phyloP scores from a whole-genome alignment of 2,113 vertebrate genomes.

The Ctenomys sociabilis region DNA sequence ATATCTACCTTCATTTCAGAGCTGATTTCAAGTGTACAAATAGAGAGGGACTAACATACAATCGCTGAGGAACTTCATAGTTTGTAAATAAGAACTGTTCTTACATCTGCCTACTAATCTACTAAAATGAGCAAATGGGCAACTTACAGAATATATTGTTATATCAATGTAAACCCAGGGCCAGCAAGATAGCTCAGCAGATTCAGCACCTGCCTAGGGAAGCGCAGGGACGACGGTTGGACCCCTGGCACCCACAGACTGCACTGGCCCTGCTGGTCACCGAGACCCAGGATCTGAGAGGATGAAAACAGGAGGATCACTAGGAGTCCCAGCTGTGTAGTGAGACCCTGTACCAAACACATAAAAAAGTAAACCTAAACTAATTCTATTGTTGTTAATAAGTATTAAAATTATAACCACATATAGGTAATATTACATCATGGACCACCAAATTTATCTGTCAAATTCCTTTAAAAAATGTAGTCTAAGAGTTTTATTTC shows the following conservation, averaged over 20 bases:
- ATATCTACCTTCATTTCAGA: conserved; percentile 66
- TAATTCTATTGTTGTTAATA: conserved; percentile 38
- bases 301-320: too few species aligned
- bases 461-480: conserved; percentile 3
- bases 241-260: too few species aligned
- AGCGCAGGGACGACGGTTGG: too few species aligned
- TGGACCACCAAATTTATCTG: not conserved
- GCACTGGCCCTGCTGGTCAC: too few species aligned
- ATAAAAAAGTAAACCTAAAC: conserved; percentile 14
- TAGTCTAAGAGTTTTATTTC: not conserved
- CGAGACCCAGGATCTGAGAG: too few species aligned
- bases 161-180: conserved; percentile 66
- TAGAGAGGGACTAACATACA: conserved; percentile 63
- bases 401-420: conserved; percentile 50
- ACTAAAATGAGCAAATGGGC: conserved; percentile 62
- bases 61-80: conserved; percentile 32
- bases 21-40: conserved; percentile 66
- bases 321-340: too few species aligned
- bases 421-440: conserved; percentile 63
- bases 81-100: conserved; percentile 76
- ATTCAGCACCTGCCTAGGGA: too few species aligned
- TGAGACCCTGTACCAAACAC: too few species aligned
- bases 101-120: conserved; percentile 72
- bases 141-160: conserved; percentile 68
- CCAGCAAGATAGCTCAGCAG: too few species aligned